Evolutionary conservation across 2,113 vertebrate species (phyloP).

Genomic region (Panurus biarmicus): DNA sequence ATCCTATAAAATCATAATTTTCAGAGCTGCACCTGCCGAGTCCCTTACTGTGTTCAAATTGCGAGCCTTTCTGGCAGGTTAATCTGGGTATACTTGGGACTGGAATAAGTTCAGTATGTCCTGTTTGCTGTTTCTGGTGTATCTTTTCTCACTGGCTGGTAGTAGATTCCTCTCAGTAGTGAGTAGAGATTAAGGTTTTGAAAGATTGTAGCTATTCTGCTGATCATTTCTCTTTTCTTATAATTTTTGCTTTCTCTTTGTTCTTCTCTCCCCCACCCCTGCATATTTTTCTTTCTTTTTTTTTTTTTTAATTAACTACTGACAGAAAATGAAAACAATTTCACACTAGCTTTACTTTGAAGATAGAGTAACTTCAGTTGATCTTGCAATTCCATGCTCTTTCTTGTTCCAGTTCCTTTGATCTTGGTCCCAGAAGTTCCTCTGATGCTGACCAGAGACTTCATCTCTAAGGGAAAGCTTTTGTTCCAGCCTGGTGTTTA

Average conservation of each 20-base stretch:
- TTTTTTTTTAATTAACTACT: background rate
- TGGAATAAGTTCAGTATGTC: background rate
- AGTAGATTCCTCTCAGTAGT: background rate
- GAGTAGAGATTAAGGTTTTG: background rate
- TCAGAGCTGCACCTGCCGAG: background rate
- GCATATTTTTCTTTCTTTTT: background rate
- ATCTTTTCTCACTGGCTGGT: background rate
- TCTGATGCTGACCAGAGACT: background rate
- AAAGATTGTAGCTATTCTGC: background rate
- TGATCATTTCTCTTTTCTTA: background rate
- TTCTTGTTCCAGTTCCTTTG: background rate
- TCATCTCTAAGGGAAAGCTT: background rate
- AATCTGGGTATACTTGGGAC: background rate
- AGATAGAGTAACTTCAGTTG: background rate
- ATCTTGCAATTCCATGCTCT: background rate
- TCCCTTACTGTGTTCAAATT: background rate
- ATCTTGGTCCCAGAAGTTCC: background rate
- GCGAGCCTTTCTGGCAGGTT: background rate
- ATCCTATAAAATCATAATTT: background rate
- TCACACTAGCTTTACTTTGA: background rate
- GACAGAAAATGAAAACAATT: background rate
- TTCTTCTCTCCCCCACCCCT: accelerated
- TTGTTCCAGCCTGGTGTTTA: background rate
- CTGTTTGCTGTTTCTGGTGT: background rate
- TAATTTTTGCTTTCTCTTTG: background rate